phyloP scores from a whole-genome alignment of 2,113 vertebrate genomes.

The Centrocercus urophasianus region DNA sequence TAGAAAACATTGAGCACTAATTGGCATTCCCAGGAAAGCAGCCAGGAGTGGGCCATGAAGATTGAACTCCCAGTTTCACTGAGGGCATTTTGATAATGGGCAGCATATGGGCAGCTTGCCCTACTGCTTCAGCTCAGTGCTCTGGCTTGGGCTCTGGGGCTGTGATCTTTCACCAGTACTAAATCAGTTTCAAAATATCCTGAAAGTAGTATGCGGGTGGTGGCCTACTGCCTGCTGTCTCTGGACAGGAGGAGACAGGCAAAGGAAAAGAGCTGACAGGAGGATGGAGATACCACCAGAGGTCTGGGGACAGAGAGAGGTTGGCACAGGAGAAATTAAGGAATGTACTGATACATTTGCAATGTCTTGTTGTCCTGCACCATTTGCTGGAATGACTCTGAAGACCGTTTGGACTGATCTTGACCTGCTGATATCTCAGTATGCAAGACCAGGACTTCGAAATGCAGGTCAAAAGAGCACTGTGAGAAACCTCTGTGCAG shows the following conservation, averaged over 20 bases:
- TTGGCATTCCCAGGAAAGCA: neutral
- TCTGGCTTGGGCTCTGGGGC: neutral
- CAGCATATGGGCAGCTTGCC: conserved; percentile 14
- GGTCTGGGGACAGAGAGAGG: neutral
- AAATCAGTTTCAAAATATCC: neutral
- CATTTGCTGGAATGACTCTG: neutral
- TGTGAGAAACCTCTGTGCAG: neutral
- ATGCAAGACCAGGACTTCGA: neutral
- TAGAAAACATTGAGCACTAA: neutral
- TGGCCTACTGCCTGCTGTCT: neutral
- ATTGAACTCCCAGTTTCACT: neutral
- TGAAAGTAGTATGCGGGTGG: neutral
- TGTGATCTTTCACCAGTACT: neutral
- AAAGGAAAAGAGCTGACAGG: fast-evolving
- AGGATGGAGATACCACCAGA: neutral
- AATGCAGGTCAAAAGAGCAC: neutral
- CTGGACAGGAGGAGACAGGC: neutral
- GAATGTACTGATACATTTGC: neutral
- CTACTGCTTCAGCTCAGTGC: neutral
- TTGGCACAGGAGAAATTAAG: neutral
- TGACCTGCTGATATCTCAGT: neutral
- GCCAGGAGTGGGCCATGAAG: neutral
- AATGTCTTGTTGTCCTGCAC: neutral
- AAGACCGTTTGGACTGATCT: neutral
- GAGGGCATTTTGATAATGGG: neutral